phyloP scores from a whole-genome alignment of 2,113 vertebrate species.

The Oreochromis niloticus region DNA sequence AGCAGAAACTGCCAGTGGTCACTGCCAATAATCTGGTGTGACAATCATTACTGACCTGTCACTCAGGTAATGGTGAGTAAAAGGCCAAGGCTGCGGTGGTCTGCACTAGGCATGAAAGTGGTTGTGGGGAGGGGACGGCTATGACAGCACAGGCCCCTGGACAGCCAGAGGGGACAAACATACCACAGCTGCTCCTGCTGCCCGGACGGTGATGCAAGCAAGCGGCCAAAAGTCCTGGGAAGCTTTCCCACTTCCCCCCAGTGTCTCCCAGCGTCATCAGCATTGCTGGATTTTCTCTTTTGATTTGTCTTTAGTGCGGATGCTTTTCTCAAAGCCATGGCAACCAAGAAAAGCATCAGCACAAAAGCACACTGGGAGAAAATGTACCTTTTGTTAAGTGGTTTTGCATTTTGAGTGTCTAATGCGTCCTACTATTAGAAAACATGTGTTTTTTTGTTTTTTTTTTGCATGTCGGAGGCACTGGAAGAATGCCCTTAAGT shows the following conservation, averaged over 20 bases:
- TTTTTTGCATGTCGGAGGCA: not conserved
- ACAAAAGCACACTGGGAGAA: not conserved
- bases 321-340: not conserved
- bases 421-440: not conserved
- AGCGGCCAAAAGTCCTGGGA: slow-evolving; percentile 11
- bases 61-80: slow-evolving; percentile 39
- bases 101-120: not conserved
- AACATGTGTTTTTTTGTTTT: not conserved
- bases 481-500: not conserved
- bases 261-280: not conserved
- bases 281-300: not conserved
- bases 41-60: slow-evolving; percentile 46
- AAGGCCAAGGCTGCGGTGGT: slow-evolving; percentile 1
- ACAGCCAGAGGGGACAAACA: slow-evolving; percentile 11
- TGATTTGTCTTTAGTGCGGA: not conserved
- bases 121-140: not conserved
- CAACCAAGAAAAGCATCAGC: not conserved
- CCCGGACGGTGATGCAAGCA: not conserved
- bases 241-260: slow-evolving; percentile 1
- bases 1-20: slow-evolving; percentile 7
- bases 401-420: not conserved
- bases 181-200: slow-evolving; percentile 45
- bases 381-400: not conserved
- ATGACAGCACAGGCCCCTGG: not conserved
- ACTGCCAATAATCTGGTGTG: slow-evolving; percentile 30